A percentile compares a stretch with the other conserved stretches of the same genome.
Conservation (phyloP, 2,888 invertebrate genomes). For the Eurytoma adleriae region DNA sequence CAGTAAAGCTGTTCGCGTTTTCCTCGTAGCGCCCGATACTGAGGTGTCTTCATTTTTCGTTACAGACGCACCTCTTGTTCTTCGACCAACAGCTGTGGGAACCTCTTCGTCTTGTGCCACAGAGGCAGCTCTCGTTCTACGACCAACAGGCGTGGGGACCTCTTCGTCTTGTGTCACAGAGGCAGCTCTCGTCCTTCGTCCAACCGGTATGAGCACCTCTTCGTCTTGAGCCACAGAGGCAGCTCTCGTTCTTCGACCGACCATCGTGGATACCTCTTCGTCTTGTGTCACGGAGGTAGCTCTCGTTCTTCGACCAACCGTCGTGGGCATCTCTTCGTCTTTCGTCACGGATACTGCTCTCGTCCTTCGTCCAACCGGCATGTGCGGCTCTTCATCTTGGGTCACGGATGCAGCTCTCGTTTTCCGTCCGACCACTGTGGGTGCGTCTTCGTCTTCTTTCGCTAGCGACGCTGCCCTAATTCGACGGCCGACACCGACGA, state of each 20-base stretch:
- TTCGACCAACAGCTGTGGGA: not conserved
- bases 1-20: slow-evolving; percentile 41
- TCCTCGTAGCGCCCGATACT: not conserved
- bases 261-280: not conserved
- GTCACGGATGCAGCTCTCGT: slow-evolving; percentile 17
- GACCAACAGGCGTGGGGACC: not conserved
- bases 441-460: no score
- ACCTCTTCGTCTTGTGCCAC: not conserved
- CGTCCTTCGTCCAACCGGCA: not conserved
- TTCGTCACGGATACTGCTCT: slow-evolving; percentile 35
- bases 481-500: no score
- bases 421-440: not conserved
- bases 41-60: slow-evolving; percentile 55
- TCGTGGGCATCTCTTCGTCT: no score
- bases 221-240: slow-evolving; percentile 57
- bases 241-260: slow-evolving; percentile 19
- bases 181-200: slow-evolving; percentile 38
- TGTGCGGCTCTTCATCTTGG: not conserved
- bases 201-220: not conserved
- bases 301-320: not conserved
- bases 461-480: no score
- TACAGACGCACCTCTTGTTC: slow-evolving; percentile 48
- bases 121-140: slow-evolving; percentile 48
- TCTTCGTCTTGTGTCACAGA: slow-evolving; percentile 46
- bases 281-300: slow-evolving; percentile 1